A percentile compares a stretch with the other conserved stretches of the same genome.
phyloP scores from a whole-genome alignment of 2,888 invertebrate genomes.

The Ormyrus nitidulus region DNA sequence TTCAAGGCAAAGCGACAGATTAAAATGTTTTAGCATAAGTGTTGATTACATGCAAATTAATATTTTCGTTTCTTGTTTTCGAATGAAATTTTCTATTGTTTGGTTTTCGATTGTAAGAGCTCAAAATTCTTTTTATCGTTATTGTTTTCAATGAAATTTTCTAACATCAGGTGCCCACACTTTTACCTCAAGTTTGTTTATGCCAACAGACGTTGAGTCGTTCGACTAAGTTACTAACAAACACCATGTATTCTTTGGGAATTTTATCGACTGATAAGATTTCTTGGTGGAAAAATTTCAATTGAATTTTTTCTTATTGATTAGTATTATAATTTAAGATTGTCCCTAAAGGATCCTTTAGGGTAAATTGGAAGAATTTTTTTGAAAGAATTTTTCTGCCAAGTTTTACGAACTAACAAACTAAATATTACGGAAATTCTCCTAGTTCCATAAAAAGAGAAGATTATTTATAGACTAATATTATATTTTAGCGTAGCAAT shows the following conservation, averaged over 20 bases:
- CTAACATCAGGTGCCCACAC: slow-evolving; percentile 25
- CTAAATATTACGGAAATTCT: slow-evolving; percentile 23
- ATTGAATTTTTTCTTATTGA: slow-evolving; percentile 12
- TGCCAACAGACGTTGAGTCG: slow-evolving; percentile 36
- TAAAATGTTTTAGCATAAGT: neutral
- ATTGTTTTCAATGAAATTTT: slow-evolving; percentile 50
- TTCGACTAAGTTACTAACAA: slow-evolving; percentile 50
- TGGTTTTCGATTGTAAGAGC: neutral
- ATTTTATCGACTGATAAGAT: slow-evolving; percentile 39
- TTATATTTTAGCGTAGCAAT: slow-evolving; percentile 51
- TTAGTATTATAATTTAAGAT: slow-evolving; percentile 13
- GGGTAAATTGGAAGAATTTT: slow-evolving; percentile 6
- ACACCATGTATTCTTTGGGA: slow-evolving; percentile 32
- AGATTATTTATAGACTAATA: slow-evolving; percentile 54
- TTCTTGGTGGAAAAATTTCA: slow-evolving; percentile 37
- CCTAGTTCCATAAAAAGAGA: slow-evolving; percentile 45
- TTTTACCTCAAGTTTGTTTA: slow-evolving; percentile 40
- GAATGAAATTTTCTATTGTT: neutral
- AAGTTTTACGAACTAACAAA: slow-evolving; percentile 47
- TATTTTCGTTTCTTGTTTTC: neutral
- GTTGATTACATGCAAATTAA: neutral
- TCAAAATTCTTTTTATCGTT: neutral
- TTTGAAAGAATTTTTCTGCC: slow-evolving; percentile 29
- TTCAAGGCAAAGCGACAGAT: no score
- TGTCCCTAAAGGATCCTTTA: neutral